These are phyloP conservation scores for Gymnothorax reevesii DNA, from an alignment of 2,797 vertebrate species.

Conservation along the genomic window DNA sequence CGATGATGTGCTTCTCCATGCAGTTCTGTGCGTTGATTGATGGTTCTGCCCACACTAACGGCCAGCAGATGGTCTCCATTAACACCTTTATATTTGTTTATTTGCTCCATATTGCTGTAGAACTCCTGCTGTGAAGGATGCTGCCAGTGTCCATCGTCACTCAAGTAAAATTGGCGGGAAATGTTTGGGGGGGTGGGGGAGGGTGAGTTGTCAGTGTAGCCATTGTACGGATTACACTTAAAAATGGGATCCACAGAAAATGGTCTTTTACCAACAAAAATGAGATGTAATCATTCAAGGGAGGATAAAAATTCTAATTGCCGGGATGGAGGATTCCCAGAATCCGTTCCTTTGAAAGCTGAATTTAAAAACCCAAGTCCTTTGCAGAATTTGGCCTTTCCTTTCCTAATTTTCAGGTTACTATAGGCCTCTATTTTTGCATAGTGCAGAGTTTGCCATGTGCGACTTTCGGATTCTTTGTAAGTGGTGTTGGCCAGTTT, in stretches of 20 bases:
- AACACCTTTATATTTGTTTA: constrained; percentile 15
- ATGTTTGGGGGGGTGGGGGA: neutral
- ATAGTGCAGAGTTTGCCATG: neutral
- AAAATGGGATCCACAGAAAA: neutral
- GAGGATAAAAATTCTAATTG: neutral
- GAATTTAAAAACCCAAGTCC: neutral
- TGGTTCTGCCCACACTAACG: neutral
- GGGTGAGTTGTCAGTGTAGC: no score
- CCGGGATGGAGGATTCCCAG: neutral
- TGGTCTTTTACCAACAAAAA: neutral
- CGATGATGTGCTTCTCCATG: neutral
- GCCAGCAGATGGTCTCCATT: neutral
- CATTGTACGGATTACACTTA: neutral
- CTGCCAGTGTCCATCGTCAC: neutral
- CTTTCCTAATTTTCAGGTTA: neutral
- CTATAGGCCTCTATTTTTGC: neutral
- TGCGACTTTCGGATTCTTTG: neutral
- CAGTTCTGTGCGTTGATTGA: constrained; percentile 10
- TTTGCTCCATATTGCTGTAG: constrained; percentile 6
- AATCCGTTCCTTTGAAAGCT: neutral
- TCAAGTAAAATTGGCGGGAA: neutral
- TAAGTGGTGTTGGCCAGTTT: neutral
- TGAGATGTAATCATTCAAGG: neutral
- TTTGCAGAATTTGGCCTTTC: neutral
- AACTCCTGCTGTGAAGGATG: neutral